Percentiles rank a stretch among this genome's conserved stretches.
Conservation (phyloP, 2,888 invertebrate species). For the Melipona bicolor region DNA sequence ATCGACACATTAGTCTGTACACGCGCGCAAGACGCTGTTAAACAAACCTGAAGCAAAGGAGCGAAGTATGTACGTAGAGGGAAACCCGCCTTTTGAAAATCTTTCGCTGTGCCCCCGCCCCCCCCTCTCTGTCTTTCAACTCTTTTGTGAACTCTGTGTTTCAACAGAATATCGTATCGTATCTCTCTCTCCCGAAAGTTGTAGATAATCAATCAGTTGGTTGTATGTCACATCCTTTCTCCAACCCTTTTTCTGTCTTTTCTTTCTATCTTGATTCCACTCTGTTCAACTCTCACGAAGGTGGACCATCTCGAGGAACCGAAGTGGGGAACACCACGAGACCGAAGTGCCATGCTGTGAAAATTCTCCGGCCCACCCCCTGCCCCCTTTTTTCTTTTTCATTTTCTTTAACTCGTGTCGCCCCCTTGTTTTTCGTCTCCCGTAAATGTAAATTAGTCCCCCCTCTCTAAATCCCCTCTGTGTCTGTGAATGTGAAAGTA, state of each 20-base stretch:
- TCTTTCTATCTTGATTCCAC: conserved; percentile 58
- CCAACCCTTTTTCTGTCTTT: conserved; percentile 20
- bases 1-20: neutral
- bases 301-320: conserved; percentile 74
- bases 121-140: neutral
- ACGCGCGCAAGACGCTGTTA: neutral
- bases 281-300: conserved; percentile 81
- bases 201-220: conserved; percentile 35
- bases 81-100: conserved; percentile 25
- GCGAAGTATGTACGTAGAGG: conserved; percentile 23
- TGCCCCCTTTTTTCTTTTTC: conserved; percentile 3
- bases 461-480: neutral
- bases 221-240: conserved; percentile 53
- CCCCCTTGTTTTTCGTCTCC: neutral
- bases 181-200: conserved; percentile 23
- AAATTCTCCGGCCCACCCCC: conserved; percentile 69
- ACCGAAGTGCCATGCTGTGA: conserved; percentile 80
- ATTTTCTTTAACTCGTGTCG: neutral
- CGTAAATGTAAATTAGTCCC: neutral
- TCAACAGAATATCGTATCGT: conserved; percentile 15
- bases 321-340: conserved; percentile 57
- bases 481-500: conserved; percentile 26
- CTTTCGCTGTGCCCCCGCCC: conserved; percentile 16
- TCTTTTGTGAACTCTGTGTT: conserved; percentile 3
- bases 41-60: neutral